Percentiles rank a stretch among this genome's conserved stretches.
Evolutionary conservation across 2,888 invertebrate genomes (phyloP).

Genomic region (Nymphalis urticae): DNA sequence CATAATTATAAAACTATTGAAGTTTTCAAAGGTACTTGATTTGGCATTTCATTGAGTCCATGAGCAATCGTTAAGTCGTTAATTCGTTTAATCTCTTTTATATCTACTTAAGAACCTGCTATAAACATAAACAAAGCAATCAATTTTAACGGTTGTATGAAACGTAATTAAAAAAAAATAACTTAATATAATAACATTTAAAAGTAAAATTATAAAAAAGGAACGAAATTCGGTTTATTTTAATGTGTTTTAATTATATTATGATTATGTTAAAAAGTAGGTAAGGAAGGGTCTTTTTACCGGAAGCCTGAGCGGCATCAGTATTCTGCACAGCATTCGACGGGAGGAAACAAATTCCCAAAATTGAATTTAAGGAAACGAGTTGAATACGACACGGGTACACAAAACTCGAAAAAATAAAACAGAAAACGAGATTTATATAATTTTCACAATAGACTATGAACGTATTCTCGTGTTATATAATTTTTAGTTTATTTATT

Average conservation of each 20-base stretch:
- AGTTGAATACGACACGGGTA: conserved; percentile 79
- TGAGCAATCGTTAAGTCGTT: too few species aligned
- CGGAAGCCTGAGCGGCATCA: conserved; percentile 54
- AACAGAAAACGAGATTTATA: conserved; percentile 75
- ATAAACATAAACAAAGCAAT: too few species aligned
- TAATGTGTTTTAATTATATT: conserved; percentile 12
- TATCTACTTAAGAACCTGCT: too few species aligned
- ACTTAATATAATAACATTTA: neutral
- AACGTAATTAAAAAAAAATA: neutral
- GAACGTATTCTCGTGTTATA: conserved; percentile 41
- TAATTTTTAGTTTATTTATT: conserved; percentile 7
- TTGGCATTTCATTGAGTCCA: too few species aligned
- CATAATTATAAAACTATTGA: too few species aligned
- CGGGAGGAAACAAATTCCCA: conserved; percentile 81
- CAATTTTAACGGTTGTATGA: too few species aligned
- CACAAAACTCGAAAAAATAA: conserved; percentile 69
- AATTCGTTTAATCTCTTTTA: too few species aligned
- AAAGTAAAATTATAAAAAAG: neutral
- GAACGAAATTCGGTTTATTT: neutral
- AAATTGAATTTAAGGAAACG: conserved; percentile 82
- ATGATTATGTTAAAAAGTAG: conserved; percentile 45
- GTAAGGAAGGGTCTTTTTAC: conserved; percentile 36
- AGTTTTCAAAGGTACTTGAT: too few species aligned
- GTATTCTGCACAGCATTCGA: conserved; percentile 74
- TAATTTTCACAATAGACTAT: conserved; percentile 72